Evolutionary conservation across 2,113 vertebrate species (phyloP).

Genomic region (Sapayoa aenigma): DNA sequence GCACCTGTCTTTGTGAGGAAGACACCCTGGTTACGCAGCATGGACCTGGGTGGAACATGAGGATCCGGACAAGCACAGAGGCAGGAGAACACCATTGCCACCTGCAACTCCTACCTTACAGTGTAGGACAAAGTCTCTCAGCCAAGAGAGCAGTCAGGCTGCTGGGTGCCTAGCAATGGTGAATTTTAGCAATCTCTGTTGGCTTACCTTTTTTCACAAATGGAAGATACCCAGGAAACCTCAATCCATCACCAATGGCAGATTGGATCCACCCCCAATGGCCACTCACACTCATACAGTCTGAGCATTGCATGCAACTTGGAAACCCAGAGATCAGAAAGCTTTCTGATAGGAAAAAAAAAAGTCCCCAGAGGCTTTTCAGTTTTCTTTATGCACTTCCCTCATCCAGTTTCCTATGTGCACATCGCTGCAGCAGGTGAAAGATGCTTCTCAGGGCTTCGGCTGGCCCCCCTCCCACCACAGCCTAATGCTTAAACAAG

Average conservation of each 20-base stretch:
- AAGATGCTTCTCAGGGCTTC: neutral
- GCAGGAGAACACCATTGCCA: neutral
- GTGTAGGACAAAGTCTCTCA: neutral
- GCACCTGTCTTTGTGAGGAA: neutral
- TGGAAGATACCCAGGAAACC: neutral
- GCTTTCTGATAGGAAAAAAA: neutral
- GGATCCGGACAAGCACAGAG: neutral
- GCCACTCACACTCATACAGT: neutral
- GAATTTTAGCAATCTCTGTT: neutral
- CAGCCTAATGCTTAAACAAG: neutral
- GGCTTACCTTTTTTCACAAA: neutral
- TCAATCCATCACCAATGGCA: neutral
- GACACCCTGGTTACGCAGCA: neutral
- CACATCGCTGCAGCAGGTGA: neutral
- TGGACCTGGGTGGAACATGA: neutral
- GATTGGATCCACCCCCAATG: neutral
- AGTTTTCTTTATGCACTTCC: neutral
- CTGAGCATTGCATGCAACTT: neutral
- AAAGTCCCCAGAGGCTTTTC: neutral
- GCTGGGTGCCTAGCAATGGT: neutral
- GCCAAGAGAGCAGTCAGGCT: neutral
- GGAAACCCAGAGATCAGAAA: neutral
- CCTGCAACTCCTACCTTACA: neutral
- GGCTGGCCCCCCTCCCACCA: neutral
- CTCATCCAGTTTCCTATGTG: neutral